Base-by-base conservation (phyloP, 2,888 invertebrate species). In the Coelinius sp. region DNA sequence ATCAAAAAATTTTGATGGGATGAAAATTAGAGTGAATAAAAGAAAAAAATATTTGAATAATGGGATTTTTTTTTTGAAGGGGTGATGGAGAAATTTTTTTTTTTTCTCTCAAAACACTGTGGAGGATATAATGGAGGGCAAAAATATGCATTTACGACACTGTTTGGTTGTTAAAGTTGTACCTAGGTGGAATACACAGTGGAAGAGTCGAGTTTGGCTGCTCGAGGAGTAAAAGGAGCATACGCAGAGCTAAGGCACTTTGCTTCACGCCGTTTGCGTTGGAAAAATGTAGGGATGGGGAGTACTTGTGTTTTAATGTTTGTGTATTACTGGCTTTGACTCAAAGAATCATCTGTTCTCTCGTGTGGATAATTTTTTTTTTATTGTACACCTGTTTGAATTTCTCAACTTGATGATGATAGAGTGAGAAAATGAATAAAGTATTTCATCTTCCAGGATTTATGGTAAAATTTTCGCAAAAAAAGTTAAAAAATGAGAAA, bases 121-220 rank as follows among this genome's bases (percentile, higher is more conserved):
- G 52, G 52, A 52, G 52, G 7, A 53, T 10, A 27, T 27, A 53
- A 25, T 53, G 53, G 53, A 25, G n/a, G 65, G 65, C 49, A 65
- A 59, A 31, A 59, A 59, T 14, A 59, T 2, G 10, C 35, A 59
- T 59, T 59, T 59, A 35, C 59, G 35, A 59, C 59, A 67, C 52
- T 53, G 52, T 35, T 52, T 67, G 52, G 66, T 24, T 35, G 66
- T 67, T 67, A 67, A 67, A 67, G 22, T 38, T 59, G 35, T 35
- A 53, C 66, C 52, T 52, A 24, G 27, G 31, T 10, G 35, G 10
- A 35, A 44, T 24, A 24, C 24, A 49, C 31, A 49, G 27, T 67
- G 20, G 35, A 17, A 2, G 22, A 53, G 52, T n/a, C 12, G 38
- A 35, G 52, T 41, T 41, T 6, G 41, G n/a, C n/a, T n/a, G 41